These are phyloP conservation scores for Synanthedon vespiformis DNA, from an alignment of 2,888 invertebrate species.

Conservation along the genomic window DNA sequence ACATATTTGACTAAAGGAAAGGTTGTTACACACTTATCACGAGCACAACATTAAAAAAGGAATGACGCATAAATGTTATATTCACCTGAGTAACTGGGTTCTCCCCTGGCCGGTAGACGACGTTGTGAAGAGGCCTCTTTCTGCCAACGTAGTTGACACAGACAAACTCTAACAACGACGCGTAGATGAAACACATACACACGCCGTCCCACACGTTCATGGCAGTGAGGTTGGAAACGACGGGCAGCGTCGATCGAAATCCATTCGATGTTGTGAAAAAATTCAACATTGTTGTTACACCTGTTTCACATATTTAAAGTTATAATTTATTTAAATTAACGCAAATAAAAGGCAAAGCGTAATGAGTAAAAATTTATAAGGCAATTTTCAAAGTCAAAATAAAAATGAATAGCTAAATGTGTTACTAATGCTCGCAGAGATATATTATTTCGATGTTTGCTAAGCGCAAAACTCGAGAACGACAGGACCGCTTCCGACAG, in stretches of 20 bases:
- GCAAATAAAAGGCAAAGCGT: not conserved
- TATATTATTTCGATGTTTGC: too few relatives aligned
- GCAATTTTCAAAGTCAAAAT: conserved; percentile 1
- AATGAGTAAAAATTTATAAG: not conserved
- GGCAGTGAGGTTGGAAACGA: conserved; percentile 92
- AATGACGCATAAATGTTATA: conserved; percentile 3
- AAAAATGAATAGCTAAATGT: too few relatives aligned
- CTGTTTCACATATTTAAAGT: conserved; percentile 49
- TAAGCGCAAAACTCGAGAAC: too few relatives aligned
- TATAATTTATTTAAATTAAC: not conserved
- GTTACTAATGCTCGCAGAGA: too few relatives aligned
- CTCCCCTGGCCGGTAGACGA: conserved; percentile 89
- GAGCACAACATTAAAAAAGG: not conserved
- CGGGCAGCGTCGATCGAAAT: conserved; percentile 91
- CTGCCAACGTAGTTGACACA: conserved; percentile 96
- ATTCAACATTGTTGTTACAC: conserved; percentile 97
- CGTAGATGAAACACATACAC: conserved; percentile 97
- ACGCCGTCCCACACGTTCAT: conserved; percentile 99
- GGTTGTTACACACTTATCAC: not conserved
- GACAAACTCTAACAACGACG: conserved; percentile 92
- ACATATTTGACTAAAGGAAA: not conserved
- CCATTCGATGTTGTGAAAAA: conserved; percentile 97
- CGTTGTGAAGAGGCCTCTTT: conserved; percentile 89
- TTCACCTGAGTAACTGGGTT: conserved; percentile 92
- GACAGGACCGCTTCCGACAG: too few relatives aligned